A percentile compares a stretch with the other conserved stretches of the same genome.
Conservation (phyloP, 2,888 invertebrate genomes). For the Nudaria mundana region DNA sequence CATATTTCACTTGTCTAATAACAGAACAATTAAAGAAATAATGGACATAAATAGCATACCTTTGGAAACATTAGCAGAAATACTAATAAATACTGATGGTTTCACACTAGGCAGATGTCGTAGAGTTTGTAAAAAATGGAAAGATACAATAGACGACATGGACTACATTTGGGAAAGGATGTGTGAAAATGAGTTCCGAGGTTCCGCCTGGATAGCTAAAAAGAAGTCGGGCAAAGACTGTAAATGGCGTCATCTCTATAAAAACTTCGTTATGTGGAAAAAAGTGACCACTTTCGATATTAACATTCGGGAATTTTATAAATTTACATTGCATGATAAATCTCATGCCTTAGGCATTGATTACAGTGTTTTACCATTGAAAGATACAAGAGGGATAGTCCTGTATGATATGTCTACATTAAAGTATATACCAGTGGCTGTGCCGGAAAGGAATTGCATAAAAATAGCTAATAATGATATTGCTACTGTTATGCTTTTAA, state of each 20-base stretch:
- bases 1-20: neutral
- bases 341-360: slow-evolving; percentile 51
- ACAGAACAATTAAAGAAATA: slow-evolving; percentile 11
- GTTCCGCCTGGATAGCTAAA: slow-evolving; percentile 57
- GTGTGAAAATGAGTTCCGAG: slow-evolving; percentile 49
- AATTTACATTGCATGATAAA: slow-evolving; percentile 53
- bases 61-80: slow-evolving; percentile 58
- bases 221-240: slow-evolving; percentile 51
- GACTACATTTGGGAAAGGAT: slow-evolving; percentile 57
- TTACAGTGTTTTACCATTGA: slow-evolving; percentile 56
- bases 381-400: slow-evolving; percentile 52
- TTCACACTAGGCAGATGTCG: slow-evolving; percentile 52
- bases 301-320: slow-evolving; percentile 53
- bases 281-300: slow-evolving; percentile 38
- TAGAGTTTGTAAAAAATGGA: slow-evolving; percentile 58
- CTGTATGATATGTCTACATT: slow-evolving; percentile 54
- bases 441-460: slow-evolving; percentile 51
- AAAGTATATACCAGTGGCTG: slow-evolving; percentile 56
- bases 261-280: slow-evolving; percentile 56
- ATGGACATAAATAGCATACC: slow-evolving; percentile 48
- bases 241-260: slow-evolving; percentile 61
- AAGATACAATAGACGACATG: slow-evolving; percentile 46
- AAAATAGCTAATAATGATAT: slow-evolving; percentile 56
- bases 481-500: slow-evolving; percentile 50
- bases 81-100: slow-evolving; percentile 53